Percentiles rank a stretch among this genome's conserved stretches.
phyloP scores from a whole-genome alignment of 2,888 invertebrate genomes.

The Acrobasis consociella region DNA sequence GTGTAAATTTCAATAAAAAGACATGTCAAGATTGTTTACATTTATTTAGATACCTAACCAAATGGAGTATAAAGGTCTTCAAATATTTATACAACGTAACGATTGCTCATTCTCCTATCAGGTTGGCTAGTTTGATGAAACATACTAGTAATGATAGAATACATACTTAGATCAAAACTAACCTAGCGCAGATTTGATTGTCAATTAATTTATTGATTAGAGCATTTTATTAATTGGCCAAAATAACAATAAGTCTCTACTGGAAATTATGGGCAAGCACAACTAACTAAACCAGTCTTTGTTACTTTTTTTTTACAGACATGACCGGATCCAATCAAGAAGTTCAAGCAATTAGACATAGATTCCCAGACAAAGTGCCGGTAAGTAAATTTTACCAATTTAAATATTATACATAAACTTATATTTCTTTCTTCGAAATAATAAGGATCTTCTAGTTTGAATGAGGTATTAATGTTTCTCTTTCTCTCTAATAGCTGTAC shows the following conservation, averaged over 20 bases:
- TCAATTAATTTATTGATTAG: not conserved
- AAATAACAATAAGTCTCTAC: too few species aligned
- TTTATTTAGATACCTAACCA: too few species aligned
- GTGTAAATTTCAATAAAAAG: too few species aligned
- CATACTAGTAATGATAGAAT: too few species aligned
- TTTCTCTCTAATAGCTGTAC: slow-evolving; percentile 83
- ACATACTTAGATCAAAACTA: not conserved
- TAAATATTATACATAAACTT: too few species aligned
- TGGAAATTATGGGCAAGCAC: too few species aligned
- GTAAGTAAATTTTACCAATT: slow-evolving; percentile 71
- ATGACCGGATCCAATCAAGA: slow-evolving; percentile 75
- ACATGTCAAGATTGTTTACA: too few species aligned
- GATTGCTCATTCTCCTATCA: too few species aligned
- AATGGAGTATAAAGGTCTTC: too few species aligned
- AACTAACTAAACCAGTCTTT: not conserved
- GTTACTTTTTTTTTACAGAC: slow-evolving; percentile 45
- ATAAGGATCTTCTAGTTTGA: too few species aligned
- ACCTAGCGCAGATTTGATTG: not conserved
- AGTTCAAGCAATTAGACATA: slow-evolving; percentile 87
- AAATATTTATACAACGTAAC: too few species aligned
- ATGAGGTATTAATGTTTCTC: not conserved
- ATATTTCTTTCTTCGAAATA: too few species aligned
- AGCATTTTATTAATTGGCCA: not conserved
- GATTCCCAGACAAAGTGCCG: slow-evolving; percentile 91
- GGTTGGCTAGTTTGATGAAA: not conserved